phyloP scores from a whole-genome alignment of 2,113 vertebrate species.

The Bufo gargarizans region DNA sequence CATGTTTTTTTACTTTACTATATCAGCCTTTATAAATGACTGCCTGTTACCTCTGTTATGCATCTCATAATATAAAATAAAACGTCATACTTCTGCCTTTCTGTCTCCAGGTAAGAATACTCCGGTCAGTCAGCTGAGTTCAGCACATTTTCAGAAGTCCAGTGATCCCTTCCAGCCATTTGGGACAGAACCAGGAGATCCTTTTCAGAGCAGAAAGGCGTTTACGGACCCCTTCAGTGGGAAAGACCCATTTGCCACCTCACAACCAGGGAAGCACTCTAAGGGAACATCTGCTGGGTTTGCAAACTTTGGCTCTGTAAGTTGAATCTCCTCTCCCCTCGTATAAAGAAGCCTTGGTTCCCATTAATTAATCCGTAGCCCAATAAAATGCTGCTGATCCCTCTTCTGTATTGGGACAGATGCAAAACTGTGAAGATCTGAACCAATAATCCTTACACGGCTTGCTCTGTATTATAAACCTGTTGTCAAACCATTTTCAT shows the following conservation, averaged over 20 bases:
- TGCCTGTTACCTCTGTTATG: too few relatives aligned
- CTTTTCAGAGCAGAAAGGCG: constrained; percentile 91
- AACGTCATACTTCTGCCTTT: background rate
- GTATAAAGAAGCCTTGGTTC: constrained; percentile 45
- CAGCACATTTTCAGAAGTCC: constrained; percentile 82
- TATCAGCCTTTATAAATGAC: too few relatives aligned
- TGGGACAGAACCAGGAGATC: constrained; percentile 82
- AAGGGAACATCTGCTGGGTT: constrained; percentile 85
- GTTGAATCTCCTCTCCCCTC: constrained; percentile 78
- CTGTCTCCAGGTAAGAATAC: constrained; percentile 86
- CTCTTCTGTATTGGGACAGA: constrained; percentile 31
- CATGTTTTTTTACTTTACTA: too few relatives aligned
- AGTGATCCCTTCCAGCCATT: constrained; percentile 95
- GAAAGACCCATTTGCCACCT: constrained; percentile 92
- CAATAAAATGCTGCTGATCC: constrained; percentile 45
- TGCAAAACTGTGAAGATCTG: constrained; percentile 30
- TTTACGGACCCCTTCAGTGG: constrained; percentile 95
- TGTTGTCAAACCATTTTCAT: background rate
- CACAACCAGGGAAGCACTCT: constrained; percentile 89
- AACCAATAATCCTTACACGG: constrained; percentile 16
- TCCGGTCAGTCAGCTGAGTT: constrained; percentile 84
- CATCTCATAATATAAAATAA: too few relatives aligned
- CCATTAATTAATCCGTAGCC: constrained; percentile 41
- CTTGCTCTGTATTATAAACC: constrained; percentile 11
- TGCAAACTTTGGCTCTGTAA: constrained; percentile 94